phyloP scores from a whole-genome alignment of 2,113 vertebrate genomes.

The Urocynchramus pylzowi region DNA sequence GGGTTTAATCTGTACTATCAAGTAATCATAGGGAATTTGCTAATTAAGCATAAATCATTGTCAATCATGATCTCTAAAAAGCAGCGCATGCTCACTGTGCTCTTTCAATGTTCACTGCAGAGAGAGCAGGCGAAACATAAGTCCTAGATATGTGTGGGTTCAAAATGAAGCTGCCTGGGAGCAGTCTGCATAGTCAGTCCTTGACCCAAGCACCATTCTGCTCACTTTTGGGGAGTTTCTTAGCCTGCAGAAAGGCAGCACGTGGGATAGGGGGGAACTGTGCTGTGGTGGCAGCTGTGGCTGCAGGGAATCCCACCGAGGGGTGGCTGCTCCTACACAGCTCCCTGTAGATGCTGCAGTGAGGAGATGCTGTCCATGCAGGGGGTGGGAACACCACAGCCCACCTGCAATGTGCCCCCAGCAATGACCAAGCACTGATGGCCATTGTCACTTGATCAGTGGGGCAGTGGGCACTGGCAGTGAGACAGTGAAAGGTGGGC shows the following conservation, averaged over 20 bases:
- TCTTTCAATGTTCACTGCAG: neutral
- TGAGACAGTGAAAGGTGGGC: fast-evolving
- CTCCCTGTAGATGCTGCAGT: neutral
- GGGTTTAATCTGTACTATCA: constrained; percentile 58
- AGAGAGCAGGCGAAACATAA: neutral
- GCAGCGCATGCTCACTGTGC: neutral
- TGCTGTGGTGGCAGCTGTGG: neutral
- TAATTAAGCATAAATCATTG: constrained; percentile 65
- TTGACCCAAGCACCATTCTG: neutral
- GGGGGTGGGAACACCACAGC: neutral
- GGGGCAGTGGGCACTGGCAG: neutral
- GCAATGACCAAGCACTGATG: neutral
- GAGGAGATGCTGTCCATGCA: fast-evolving
- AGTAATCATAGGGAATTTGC: constrained; percentile 15
- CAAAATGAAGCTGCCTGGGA: neutral
- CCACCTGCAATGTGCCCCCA: neutral
- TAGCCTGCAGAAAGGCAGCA: neutral
- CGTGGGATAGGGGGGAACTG: neutral
- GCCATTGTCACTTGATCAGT: fast-evolving
- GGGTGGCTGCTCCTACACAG: neutral
- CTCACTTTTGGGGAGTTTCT: neutral
- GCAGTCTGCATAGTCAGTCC: neutral
- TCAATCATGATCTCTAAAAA: constrained; percentile 7
- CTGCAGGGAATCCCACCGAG: neutral
- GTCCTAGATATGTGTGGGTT: neutral